A percentile compares a stretch with the other conserved stretches of the same genome.
Conservation (phyloP, 2,888 invertebrate genomes). For the Macrosiphum euphorbiae region DNA sequence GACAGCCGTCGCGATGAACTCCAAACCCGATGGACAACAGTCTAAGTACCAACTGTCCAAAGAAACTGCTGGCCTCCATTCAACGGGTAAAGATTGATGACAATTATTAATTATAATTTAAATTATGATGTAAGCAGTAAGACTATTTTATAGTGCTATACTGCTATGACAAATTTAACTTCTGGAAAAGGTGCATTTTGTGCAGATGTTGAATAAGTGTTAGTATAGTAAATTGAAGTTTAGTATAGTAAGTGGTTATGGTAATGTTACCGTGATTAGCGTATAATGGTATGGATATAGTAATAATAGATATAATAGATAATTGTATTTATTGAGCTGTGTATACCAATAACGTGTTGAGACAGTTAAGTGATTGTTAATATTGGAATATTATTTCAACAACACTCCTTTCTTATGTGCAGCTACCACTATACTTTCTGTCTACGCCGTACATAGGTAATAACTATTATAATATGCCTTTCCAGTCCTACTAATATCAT, state of each 20-base stretch:
- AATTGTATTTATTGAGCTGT: background rate
- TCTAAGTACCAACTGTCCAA: slow-evolving; percentile 59
- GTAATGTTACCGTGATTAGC: background rate
- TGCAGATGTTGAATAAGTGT: background rate
- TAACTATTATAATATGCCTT: background rate
- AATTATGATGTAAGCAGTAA: background rate
- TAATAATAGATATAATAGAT: too few relatives aligned
- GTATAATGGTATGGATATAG: background rate
- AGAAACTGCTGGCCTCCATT: slow-evolving; percentile 25
- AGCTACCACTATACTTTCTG: too few relatives aligned
- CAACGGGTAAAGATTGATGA: slow-evolving; percentile 36
- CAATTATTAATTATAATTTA: background rate
- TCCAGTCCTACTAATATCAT: background rate
- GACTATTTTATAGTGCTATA: background rate
- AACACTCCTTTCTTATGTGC: background rate
- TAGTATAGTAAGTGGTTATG: background rate
- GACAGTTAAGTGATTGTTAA: background rate
- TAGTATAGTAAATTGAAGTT: background rate
- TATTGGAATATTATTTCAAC: background rate
- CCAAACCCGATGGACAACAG: slow-evolving; percentile 43
- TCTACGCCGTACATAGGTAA: too few relatives aligned
- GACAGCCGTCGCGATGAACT: slow-evolving; percentile 33
- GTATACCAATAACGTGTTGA: background rate
- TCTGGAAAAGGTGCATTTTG: background rate
- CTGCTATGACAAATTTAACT: background rate